Conservation (phyloP, 1,140 invertebrate genomes). For the Polypedilum vanderplanki region DNA sequence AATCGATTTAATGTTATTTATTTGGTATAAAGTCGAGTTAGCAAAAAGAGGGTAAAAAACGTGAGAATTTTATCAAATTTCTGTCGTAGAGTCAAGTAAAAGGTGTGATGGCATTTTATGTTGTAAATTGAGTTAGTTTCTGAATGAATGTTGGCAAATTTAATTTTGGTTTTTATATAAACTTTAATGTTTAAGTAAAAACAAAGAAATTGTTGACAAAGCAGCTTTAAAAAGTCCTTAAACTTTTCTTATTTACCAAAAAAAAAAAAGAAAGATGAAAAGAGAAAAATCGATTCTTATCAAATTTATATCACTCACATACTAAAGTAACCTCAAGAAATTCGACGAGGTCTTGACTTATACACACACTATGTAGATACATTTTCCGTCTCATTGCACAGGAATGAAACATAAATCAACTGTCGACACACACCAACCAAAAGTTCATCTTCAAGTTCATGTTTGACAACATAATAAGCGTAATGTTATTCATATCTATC, state of each 20-base stretch:
- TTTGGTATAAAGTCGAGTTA: not conserved
- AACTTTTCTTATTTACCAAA: not conserved
- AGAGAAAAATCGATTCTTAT: not conserved
- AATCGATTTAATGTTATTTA: constrained; percentile 28
- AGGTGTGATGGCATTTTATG: too few species aligned
- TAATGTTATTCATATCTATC: not conserved
- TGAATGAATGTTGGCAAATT: too few species aligned
- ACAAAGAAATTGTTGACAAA: too few species aligned
- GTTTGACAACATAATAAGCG: constrained; percentile 18
- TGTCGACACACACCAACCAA: not conserved
- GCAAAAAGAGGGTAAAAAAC: not conserved
- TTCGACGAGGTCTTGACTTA: not conserved
- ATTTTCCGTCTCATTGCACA: constrained; percentile 11
- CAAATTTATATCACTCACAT: not conserved
- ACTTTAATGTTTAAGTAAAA: too few species aligned
- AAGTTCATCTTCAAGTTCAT: constrained; percentile 24
- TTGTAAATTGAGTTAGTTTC: too few species aligned
- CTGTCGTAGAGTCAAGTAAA: not conserved
- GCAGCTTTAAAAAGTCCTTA: too few species aligned
- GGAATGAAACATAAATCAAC: constrained; percentile 12
- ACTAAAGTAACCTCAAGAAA: too few species aligned
- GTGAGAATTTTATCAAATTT: not conserved
- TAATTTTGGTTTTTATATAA: too few species aligned
- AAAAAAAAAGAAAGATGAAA: not conserved
- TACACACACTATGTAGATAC: not conserved